Evolutionary conservation across 2,113 vertebrate species (phyloP), one percentile per base, ranked within the genome.

Genomic region (Monopterus albus): DNA sequence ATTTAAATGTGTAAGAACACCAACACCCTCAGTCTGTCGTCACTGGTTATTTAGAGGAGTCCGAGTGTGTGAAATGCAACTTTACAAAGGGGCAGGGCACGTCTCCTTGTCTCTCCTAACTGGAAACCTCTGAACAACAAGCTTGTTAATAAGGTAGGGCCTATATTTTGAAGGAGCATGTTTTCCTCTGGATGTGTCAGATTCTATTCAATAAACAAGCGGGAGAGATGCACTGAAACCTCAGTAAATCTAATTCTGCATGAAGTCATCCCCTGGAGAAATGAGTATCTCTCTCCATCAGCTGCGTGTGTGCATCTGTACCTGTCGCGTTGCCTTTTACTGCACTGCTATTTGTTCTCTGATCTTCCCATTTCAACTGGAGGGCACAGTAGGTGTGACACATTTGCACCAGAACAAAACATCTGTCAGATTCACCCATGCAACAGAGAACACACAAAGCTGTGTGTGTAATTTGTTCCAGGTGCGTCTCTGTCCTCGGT

Each of bases 221-320:
- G 74, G 56, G 35, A 72, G 31, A 49, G 63, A 68, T 72, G 67
- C 78, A 55, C 53, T 33, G 59, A 68, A 82, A 64, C 62, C 59
- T 67, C 42, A 70, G 53, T 45, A 62, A 73, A 79, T 77, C 49
- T 81, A 82, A 85, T 84, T 79, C 65, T 69, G 62, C 77, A 77
- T 79, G 76, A 85, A 81, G 81, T 84, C 57, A 47, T 58, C 73
- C 75, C 63, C 73, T 9, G 36, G 72, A 81, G 68, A 73, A 57
- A 35, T 59, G 67, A 77, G 62, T 75, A 81, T 82, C 72, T 83
- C 56, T 43, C 42, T 72, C 40, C 50, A 61, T 83, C 75, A 71
- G 71, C 38, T 63, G 23, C 43, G 52, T 61, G 58, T 60, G 42
- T 45, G 52, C 46, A 75, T 40, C 42, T 73, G 31, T 79, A 64